A percentile compares a stretch with the other conserved stretches of the same genome.
These are phyloP conservation scores for Rhincodon typus DNA, from an alignment of 2,797 vertebrate genomes.

Conservation along the genomic window DNA sequence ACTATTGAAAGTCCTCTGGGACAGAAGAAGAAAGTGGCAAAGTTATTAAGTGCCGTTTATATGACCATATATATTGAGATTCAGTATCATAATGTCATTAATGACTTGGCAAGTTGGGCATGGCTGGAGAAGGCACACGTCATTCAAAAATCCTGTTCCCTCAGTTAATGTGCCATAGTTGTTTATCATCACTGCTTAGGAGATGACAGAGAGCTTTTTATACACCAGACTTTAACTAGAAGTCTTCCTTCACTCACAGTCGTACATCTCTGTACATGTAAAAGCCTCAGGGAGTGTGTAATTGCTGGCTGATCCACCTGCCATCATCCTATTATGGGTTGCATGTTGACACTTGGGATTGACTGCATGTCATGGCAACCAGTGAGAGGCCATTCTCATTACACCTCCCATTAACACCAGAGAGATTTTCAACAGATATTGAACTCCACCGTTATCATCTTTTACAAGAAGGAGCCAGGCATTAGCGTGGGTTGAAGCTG, in stretches of 20 bases:
- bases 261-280: not conserved
- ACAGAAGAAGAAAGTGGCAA: not conserved
- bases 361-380: not conserved
- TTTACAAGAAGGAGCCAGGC: not conserved
- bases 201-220: not conserved
- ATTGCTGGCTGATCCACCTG: not conserved
- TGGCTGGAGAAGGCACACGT: not conserved
- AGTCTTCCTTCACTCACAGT: not conserved
- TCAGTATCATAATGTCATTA: not conserved
- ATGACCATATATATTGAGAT: not conserved
- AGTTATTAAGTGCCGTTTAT: not conserved
- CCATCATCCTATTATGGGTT: not conserved
- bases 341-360: not conserved
- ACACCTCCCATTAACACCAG: not conserved
- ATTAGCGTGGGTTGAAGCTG: not conserved
- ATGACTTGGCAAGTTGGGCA: not conserved
- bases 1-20: not conserved
- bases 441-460: not conserved
- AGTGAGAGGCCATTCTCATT: not conserved
- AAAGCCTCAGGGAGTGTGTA: not conserved
- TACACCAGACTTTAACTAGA: not conserved
- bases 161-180: not conserved
- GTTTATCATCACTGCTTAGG: not conserved
- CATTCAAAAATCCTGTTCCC: not conserved
- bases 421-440: constrained; percentile 1